phyloP scores from a whole-genome alignment of 2,888 invertebrate genomes.

The Argyresthia goedartella region DNA sequence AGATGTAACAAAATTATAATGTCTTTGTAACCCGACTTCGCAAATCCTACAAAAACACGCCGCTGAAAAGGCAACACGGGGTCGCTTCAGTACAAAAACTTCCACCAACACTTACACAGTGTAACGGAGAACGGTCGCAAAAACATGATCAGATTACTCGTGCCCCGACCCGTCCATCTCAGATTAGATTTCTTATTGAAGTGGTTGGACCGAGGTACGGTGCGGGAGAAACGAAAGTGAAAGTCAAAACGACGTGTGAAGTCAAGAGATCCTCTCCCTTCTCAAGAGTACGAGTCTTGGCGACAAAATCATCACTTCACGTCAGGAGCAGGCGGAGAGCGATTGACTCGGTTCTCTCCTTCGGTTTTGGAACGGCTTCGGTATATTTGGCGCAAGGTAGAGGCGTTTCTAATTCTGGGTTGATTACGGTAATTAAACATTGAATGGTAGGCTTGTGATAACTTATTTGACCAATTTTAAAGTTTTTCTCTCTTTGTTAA shows the following conservation, averaged over 20 bases:
- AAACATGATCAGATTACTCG: slow-evolving; percentile 27
- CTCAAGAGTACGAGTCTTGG: slow-evolving; percentile 17
- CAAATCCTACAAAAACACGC: no score
- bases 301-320: slow-evolving; percentile 22
- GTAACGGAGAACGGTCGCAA: slow-evolving; percentile 14
- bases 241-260: slow-evolving; percentile 37
- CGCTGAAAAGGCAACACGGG: not conserved
- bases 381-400: not conserved
- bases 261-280: slow-evolving; percentile 30
- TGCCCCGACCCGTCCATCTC: slow-evolving; percentile 18
- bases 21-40: no score
- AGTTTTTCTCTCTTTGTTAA: no score
- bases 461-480: no score
- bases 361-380: not conserved
- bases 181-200: slow-evolving; percentile 31
- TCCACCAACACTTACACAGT: not conserved
- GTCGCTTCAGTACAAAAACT: not conserved
- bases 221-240: slow-evolving; percentile 2
- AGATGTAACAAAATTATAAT: no score
- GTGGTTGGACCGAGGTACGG: slow-evolving; percentile 6
- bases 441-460: no score
- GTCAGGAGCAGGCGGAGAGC: slow-evolving; percentile 18
- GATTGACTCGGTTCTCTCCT: no score
- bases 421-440: no score
- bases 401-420: not conserved